Percentiles rank a stretch among this genome's conserved stretches.
phyloP scores from a whole-genome alignment of 2,113 vertebrate species.

The Myxocyprinus asiaticus region DNA sequence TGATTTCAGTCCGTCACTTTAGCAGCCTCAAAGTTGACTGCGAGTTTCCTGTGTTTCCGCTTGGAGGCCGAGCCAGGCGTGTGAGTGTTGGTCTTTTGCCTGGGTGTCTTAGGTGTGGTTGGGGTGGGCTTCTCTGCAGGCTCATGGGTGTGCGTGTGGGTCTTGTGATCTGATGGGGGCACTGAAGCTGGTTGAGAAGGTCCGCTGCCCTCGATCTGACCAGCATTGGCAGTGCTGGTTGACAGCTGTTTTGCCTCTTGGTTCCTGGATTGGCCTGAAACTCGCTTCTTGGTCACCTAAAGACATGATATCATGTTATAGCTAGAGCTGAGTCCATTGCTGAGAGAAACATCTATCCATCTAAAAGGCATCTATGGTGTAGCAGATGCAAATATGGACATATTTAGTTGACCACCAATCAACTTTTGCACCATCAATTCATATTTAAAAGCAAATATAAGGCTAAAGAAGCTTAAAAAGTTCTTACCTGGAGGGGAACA shows the following conservation, averaged over 20 bases:
- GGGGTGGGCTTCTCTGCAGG: constrained; percentile 64
- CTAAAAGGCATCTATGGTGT: no score
- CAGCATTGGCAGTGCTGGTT: constrained; percentile 67
- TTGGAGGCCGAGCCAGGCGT: constrained; percentile 83
- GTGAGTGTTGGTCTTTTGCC: constrained; percentile 63
- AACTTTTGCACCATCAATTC: no score
- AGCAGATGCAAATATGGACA: no score
- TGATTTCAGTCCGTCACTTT: constrained; percentile 83
- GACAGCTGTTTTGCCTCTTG: constrained; percentile 67
- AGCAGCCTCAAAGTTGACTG: constrained; percentile 91
- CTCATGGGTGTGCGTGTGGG: constrained; percentile 54
- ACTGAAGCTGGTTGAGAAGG: constrained; percentile 56
- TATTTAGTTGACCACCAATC: no score
- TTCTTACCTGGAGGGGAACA: constrained; percentile 90
- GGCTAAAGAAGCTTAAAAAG: neutral
- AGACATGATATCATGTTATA: neutral
- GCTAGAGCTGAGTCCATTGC: neutral
- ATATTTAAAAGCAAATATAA: no score
- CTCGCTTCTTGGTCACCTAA: constrained; percentile 98
- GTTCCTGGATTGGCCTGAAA: constrained; percentile 74
- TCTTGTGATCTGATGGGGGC: neutral
- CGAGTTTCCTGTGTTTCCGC: constrained; percentile 90
- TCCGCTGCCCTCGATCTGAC: constrained; percentile 56
- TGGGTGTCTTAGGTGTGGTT: constrained; percentile 67
- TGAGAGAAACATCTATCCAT: no score